Percentiles rank a stretch among this genome's conserved stretches.
Conservation (phyloP, 2,797 vertebrate species). For the Mormyrops attenuatus region DNA sequence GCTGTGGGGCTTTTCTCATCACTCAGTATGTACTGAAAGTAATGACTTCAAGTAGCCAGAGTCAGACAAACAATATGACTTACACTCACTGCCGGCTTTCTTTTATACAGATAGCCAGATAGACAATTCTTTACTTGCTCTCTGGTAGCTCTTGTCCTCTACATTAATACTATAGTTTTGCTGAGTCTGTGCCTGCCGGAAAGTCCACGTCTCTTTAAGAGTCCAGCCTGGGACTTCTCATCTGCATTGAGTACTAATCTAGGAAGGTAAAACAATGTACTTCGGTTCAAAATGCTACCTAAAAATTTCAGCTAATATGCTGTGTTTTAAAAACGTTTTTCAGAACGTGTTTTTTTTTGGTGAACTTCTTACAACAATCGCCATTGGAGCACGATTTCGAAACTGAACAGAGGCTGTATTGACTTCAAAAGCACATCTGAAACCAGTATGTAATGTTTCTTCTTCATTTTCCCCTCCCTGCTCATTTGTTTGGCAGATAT, state of each 20-base stretch:
- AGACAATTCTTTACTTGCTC: neutral
- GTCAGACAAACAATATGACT: neutral
- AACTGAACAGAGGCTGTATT: neutral
- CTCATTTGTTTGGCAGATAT: neutral
- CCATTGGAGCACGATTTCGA: neutral
- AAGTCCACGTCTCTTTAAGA: neutral
- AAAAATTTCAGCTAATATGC: neutral
- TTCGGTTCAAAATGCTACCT: neutral
- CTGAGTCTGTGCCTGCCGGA: neutral
- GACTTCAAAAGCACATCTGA: conserved; percentile 4
- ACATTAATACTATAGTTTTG: neutral
- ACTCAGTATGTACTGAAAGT: neutral
- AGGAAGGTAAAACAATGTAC: neutral
- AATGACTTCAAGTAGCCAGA: neutral
- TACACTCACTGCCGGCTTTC: neutral
- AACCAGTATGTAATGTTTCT: neutral
- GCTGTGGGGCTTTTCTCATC: neutral
- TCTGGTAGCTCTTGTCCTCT: neutral
- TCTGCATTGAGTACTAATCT: neutral
- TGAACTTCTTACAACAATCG: neutral
- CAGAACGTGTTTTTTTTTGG: neutral
- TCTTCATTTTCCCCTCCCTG: neutral
- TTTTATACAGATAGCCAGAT: neutral
- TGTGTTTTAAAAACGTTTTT: neutral
- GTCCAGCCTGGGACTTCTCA: neutral